phyloP scores from a whole-genome alignment of 2,797 vertebrate species.

The Chlorospingus flavigularis region DNA sequence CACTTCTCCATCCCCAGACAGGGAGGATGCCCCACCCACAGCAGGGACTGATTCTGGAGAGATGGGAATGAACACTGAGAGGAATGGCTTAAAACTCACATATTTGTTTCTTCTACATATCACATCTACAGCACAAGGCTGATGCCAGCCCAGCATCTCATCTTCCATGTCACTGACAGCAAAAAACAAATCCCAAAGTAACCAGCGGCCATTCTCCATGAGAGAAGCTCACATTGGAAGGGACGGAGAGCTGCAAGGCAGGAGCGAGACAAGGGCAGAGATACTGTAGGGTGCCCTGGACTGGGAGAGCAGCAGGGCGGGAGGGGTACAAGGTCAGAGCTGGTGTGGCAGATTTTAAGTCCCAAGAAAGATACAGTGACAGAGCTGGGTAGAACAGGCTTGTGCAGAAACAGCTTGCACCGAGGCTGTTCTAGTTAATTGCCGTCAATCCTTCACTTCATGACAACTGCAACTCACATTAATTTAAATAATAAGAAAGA shows the following conservation, averaged over 20 bases:
- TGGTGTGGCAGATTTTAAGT: not conserved
- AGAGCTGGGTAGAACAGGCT: not conserved
- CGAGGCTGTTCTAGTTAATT: conserved; percentile 18
- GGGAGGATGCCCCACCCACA: not conserved
- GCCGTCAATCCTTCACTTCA: conserved; percentile 47
- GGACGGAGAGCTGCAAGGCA: not conserved
- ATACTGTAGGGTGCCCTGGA: not conserved
- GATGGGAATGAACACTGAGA: not conserved
- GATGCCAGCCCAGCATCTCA: not conserved
- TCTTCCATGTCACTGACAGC: not conserved
- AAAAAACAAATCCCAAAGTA: not conserved
- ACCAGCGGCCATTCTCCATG: not conserved
- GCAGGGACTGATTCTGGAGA: not conserved
- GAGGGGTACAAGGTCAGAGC: not conserved
- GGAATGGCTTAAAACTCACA: not conserved
- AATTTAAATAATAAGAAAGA: conserved; percentile 68
- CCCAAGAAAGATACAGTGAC: not conserved
- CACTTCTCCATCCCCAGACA: not conserved
- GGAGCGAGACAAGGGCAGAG: not conserved
- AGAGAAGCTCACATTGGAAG: accelerated
- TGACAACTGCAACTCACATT: conserved; percentile 60
- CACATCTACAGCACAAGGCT: not conserved
- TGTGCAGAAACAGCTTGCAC: not conserved
- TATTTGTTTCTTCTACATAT: not conserved
- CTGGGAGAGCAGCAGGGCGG: not conserved